These are phyloP conservation scores for Morus bassanus DNA, from an alignment of 2,797 vertebrate genomes.

Conservation along the genomic window DNA sequence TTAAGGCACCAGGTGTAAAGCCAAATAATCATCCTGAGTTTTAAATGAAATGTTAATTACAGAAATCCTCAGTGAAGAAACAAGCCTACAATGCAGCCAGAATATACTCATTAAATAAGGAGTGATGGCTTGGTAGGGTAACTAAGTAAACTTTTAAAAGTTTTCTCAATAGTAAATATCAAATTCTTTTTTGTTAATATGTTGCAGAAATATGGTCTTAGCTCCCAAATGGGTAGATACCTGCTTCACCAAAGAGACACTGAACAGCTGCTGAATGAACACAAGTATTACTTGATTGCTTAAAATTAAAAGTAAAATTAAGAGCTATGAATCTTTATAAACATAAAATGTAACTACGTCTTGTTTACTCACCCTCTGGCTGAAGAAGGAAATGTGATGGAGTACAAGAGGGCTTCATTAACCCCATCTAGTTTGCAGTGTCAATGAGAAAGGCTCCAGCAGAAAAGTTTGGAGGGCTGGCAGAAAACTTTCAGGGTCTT, in stretches of 20 bases:
- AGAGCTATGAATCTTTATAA: neutral
- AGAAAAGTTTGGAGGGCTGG: neutral
- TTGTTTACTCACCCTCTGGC: neutral
- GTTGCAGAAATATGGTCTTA: neutral
- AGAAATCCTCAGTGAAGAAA: neutral
- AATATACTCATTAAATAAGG: neutral
- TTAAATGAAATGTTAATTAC: slow-evolving; percentile 20
- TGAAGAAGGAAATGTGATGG: neutral
- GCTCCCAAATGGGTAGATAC: neutral
- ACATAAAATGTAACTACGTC: neutral
- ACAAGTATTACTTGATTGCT: neutral
- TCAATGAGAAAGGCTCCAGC: neutral
- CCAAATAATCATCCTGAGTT: neutral
- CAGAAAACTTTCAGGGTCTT: neutral
- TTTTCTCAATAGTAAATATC: neutral
- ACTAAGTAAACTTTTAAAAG: neutral
- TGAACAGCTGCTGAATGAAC: slow-evolving; percentile 39
- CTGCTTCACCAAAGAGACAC: neutral
- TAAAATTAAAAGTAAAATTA: slow-evolving; percentile 16
- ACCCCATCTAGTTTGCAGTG: neutral
- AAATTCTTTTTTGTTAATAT: neutral
- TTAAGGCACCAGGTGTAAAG: neutral
- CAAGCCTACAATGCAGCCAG: neutral
- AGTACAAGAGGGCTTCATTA: neutral
- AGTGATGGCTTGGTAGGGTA: neutral